Evolutionary conservation across 2,797 vertebrate species (phyloP).

Genomic region (Merluccius polli): DNA sequence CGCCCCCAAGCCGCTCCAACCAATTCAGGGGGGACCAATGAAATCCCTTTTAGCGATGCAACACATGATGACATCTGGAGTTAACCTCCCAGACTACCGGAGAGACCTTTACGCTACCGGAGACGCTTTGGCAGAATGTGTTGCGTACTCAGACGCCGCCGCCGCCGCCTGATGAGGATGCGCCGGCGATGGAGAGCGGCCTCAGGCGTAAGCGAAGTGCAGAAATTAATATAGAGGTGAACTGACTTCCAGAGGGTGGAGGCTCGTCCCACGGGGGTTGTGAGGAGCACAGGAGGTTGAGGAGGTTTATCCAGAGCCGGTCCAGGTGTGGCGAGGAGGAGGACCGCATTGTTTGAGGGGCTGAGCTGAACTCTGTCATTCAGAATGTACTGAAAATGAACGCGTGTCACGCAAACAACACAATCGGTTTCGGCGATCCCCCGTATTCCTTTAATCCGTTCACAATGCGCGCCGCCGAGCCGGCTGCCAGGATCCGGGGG

Average conservation of each 20-base stretch:
- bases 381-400: not conserved
- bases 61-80: too few relatives aligned
- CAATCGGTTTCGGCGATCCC: slow-evolving; percentile 9
- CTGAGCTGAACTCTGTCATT: not conserved
- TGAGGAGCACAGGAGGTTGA: not conserved
- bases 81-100: slow-evolving; percentile 17
- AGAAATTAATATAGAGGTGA: slow-evolving; percentile 59
- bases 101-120: slow-evolving; percentile 37
- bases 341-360: not conserved
- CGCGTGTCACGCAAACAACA: not conserved
- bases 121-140: slow-evolving; percentile 49
- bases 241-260: slow-evolving; percentile 47
- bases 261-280: slow-evolving; percentile 17
- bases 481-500: slow-evolving; percentile 4
- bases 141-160: slow-evolving; percentile 38
- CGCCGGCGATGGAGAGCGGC: slow-evolving; percentile 30
- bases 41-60: too few relatives aligned
- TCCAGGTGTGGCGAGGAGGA: not conserved
- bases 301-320: not conserved
- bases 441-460: slow-evolving; percentile 11
- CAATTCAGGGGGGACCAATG: not conserved
- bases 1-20: not conserved
- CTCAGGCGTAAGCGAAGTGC: slow-evolving; percentile 42
- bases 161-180: slow-evolving; percentile 38
- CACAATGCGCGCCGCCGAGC: not conserved